phyloP scores from a whole-genome alignment of 2,888 invertebrate genomes.

The Piscicola geometra region DNA sequence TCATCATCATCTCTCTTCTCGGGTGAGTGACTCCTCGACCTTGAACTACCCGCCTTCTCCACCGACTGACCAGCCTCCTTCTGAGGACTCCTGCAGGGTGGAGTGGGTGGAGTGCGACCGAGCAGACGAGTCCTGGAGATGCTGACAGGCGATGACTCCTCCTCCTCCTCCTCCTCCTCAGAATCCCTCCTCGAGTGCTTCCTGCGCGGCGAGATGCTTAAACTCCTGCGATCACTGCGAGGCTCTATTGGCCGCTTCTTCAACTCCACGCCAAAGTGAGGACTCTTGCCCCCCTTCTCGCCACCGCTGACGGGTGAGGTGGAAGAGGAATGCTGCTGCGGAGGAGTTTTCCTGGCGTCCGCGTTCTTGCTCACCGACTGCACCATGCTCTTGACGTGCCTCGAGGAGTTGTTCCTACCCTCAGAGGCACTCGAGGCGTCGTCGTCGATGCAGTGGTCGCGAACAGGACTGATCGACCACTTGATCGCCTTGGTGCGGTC shows the following conservation, averaged over 20 bases:
- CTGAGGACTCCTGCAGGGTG: slow-evolving; percentile 14
- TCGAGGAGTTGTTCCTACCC: neutral
- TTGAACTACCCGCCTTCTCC: neutral
- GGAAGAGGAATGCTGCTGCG: neutral
- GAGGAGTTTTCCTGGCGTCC: neutral
- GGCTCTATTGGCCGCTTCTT: neutral
- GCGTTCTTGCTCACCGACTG: neutral
- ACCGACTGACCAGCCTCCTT: neutral
- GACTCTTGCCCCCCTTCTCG: neutral
- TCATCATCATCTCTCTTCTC: neutral
- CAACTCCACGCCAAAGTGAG: neutral
- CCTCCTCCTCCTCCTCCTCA: too few relatives aligned
- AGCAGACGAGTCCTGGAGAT: slow-evolving; percentile 25
- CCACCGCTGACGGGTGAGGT: neutral
- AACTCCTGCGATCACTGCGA: neutral
- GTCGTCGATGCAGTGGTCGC: neutral
- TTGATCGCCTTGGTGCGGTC: neutral
- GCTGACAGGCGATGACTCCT: slow-evolving; percentile 15
- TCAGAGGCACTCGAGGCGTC: neutral
- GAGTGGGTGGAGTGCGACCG: slow-evolving; percentile 27
- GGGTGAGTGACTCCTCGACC: neutral
- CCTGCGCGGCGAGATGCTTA: slow-evolving; percentile 5
- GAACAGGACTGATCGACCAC: neutral
- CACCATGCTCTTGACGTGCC: slow-evolving; percentile 24
- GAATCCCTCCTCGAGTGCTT: slow-evolving; percentile 1